A percentile compares a stretch with the other conserved stretches of the same genome.
phyloP scores from a whole-genome alignment of 53 echinoderm and acorn worm species.

The Mesocentrotus franciscanus region DNA sequence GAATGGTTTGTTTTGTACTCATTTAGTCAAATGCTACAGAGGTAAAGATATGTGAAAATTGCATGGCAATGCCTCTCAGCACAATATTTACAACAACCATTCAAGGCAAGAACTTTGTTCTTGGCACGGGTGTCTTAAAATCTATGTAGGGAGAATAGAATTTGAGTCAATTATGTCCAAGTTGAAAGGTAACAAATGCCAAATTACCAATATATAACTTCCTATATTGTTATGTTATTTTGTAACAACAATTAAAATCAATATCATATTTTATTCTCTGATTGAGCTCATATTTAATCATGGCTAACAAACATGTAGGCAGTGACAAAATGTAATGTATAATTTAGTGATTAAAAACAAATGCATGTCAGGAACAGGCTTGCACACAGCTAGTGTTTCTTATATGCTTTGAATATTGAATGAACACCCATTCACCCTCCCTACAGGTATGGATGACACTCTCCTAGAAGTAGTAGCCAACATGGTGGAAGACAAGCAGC shows the following conservation, averaged over 20 bases:
- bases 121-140: too few species aligned
- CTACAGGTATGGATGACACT: constrained; percentile 51
- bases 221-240: background rate
- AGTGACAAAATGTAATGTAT: background rate
- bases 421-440: background rate
- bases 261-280: background rate
- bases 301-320: background rate
- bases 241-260: background rate
- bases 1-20: too few species aligned
- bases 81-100: too few species aligned
- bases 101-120: too few species aligned
- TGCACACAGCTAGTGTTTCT: background rate
- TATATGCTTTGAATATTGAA: background rate
- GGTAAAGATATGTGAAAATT: too few species aligned
- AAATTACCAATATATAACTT: background rate
- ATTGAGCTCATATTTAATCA: background rate
- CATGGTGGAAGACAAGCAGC: constrained; percentile 37
- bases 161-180: too few species aligned
- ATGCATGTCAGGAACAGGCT: too few species aligned
- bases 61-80: too few species aligned
- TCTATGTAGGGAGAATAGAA: too few species aligned
- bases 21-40: too few species aligned
- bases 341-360: too few species aligned
- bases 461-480: constrained; percentile 46
- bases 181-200: too few species aligned